phyloP scores from a whole-genome alignment of 2,888 invertebrate species.

The Himalopsyche kuldschensis region DNA sequence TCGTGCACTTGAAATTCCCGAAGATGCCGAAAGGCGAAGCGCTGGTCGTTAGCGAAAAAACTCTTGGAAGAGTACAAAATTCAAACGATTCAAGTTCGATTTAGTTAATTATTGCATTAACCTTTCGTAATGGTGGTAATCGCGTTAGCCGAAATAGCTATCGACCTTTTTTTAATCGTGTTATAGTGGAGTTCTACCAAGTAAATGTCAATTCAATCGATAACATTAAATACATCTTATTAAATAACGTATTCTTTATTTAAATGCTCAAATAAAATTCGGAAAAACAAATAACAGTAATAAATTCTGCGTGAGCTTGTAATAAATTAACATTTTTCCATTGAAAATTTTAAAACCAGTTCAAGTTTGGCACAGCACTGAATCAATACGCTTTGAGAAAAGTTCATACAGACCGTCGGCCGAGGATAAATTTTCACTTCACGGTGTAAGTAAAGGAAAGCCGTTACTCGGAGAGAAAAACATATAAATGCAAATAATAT shows the following conservation, averaged over 20 bases:
- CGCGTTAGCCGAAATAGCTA: no score
- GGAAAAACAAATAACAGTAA: not conserved
- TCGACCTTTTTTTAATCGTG: no score
- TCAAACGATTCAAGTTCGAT: no score
- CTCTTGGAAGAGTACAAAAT: no score
- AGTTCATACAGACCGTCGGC: not conserved
- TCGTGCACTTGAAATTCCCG: no score
- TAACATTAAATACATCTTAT: no score
- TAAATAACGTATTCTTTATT: not conserved
- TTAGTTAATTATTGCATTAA: no score
- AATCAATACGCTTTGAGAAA: constrained; percentile 10
- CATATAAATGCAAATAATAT: constrained; percentile 40
- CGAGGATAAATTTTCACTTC: constrained; percentile 8
- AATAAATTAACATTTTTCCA: not conserved
- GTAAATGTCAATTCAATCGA: no score
- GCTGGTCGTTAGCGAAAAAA: no score
- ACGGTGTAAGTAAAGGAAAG: constrained; percentile 19
- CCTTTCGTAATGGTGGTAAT: no score
- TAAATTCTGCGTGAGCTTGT: not conserved
- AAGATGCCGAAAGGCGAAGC: no score
- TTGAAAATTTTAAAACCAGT: not conserved
- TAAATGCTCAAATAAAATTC: not conserved
- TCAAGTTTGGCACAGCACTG: constrained; percentile 8
- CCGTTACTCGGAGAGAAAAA: constrained; percentile 33
- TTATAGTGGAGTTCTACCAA: no score